Conservation (phyloP, 2,797 vertebrate genomes). For the Ceryle rudis region DNA sequence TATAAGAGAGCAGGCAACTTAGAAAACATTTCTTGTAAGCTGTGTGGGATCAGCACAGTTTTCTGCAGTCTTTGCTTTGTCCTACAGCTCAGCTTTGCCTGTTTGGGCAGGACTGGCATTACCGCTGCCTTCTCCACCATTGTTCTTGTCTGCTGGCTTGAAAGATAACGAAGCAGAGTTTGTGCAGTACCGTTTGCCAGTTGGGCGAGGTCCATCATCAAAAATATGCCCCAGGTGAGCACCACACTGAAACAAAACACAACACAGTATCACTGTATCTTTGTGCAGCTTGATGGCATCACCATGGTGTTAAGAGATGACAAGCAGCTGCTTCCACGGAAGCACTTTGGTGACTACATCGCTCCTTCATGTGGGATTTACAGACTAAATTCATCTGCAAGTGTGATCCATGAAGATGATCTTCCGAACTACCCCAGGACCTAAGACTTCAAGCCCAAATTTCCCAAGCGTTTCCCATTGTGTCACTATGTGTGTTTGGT, state of each 20-base stretch:
- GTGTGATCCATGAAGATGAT: not conserved
- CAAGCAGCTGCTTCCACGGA: not conserved
- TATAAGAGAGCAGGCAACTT: conserved; percentile 67
- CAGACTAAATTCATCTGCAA: not conserved
- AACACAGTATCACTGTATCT: not conserved
- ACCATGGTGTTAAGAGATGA: not conserved
- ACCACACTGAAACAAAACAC: conserved; percentile 88
- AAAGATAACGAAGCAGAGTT: conserved; percentile 94
- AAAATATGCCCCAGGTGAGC: conserved; percentile 97
- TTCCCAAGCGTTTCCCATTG: not conserved
- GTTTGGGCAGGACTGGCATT: conserved; percentile 39
- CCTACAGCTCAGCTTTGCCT: conserved; percentile 83
- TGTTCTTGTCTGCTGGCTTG: conserved; percentile 70
- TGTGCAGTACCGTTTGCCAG: conserved; percentile 95
- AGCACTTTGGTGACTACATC: not conserved
- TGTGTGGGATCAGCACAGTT: conserved; percentile 45
- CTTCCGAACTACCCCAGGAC: not conserved
- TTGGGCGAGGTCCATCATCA: conserved; percentile 94
- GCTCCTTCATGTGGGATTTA: not conserved
- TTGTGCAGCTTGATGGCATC: not conserved
- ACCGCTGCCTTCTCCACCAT: not conserved
- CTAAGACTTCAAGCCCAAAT: not conserved
- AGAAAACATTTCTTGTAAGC: conserved; percentile 65
- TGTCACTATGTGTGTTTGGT: accelerated
- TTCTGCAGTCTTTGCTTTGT: not conserved